Base-by-base conservation (phyloP, 2,797 vertebrate species). In the Chelon auratus region DNA sequence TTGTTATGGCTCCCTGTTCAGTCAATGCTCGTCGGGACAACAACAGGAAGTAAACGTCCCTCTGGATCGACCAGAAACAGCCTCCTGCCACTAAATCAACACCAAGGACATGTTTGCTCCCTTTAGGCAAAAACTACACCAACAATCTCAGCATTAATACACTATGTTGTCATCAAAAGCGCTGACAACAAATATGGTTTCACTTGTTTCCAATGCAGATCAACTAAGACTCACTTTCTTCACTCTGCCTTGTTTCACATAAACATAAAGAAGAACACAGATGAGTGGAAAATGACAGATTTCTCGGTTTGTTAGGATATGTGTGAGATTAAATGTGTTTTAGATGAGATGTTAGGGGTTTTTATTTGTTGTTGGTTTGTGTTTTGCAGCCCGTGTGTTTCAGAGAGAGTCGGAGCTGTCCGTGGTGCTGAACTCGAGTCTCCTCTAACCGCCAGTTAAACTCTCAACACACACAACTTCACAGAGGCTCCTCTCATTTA, bases 351-450 rank as follows among this genome's bases (percentile, higher is more conserved):
- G 39, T 40, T 10, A 40, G 3, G 9, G 9, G 39, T 13, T 10
- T 13, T 4, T 39, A 4, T 9, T 9, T 4, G 13, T 10, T 33
- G 5, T 6, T 6, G 5, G 5, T 33, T 8, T 33, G 30, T 33
- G 7, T 33, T 33, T 33, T 4, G 30, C 30, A 30, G 40, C 2
- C 3, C 10, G 10, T 5, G 12, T 15, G 40, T 42, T 43, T 43
- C 42, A 43, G 42, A 43, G 1, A 33, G 30, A 8, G 30, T 33
- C 30, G 50, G 69, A 72, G 61, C 71, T 79, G 77, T 70, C 77
- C 77, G 24, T 9, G 71, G 77, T 79, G 51, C 71, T 65, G 62
- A 45, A 22, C 36, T 9, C 14, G 33, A 17, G 15, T 24, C 36
- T 13, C 15, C 12, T 62, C 33, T 0, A 20, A 10, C 15, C 0